Percentiles rank a stretch among this genome's conserved stretches.
Evolutionary conservation across 2,888 invertebrate genomes (phyloP).

Genomic region (Brachyopa scutellaris): DNA sequence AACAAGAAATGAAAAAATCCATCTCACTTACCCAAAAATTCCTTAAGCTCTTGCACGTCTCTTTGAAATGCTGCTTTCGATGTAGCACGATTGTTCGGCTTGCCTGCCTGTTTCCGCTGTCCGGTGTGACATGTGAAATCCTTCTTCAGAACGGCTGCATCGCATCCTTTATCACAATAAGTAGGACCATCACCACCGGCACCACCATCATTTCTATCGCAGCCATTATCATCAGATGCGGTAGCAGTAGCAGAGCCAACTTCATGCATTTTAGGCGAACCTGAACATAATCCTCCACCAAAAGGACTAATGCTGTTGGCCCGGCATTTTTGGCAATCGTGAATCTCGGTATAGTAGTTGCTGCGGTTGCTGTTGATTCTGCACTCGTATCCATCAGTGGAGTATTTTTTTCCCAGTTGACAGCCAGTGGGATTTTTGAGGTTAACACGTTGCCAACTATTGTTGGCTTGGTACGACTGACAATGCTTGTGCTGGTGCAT

Average conservation of each 20-base stretch:
- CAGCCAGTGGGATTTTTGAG: constrained; percentile 68
- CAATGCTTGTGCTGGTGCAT: constrained; percentile 8
- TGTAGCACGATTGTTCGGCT: constrained; percentile 19
- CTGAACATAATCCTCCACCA: constrained; percentile 45
- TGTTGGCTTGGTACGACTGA: constrained; percentile 47
- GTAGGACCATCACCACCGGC: constrained; percentile 60
- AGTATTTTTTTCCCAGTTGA: constrained; percentile 69
- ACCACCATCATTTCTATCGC: constrained; percentile 25
- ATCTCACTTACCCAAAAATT: constrained; percentile 58
- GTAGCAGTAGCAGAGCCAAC: constrained; percentile 41
- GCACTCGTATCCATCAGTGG: constrained; percentile 57
- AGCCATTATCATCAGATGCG: not conserved
- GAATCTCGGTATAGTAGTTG: constrained; percentile 65
- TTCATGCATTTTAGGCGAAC: constrained; percentile 45
- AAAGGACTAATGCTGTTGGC: constrained; percentile 62
- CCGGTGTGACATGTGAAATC: constrained; percentile 42
- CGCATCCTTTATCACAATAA: constrained; percentile 36
- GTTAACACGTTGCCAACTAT: constrained; percentile 71
- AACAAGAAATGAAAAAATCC: too few relatives aligned
- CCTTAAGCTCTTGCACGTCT: constrained; percentile 56
- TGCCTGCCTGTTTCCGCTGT: constrained; percentile 28
- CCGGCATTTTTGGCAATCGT: constrained; percentile 69
- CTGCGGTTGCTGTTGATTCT: constrained; percentile 46
- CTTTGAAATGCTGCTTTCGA: constrained; percentile 42
- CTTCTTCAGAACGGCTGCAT: constrained; percentile 6